A percentile compares a stretch with the other conserved stretches of the same genome.
Conservation (phyloP, 1,140 invertebrate species). For the Macrobrachium nipponense region DNA sequence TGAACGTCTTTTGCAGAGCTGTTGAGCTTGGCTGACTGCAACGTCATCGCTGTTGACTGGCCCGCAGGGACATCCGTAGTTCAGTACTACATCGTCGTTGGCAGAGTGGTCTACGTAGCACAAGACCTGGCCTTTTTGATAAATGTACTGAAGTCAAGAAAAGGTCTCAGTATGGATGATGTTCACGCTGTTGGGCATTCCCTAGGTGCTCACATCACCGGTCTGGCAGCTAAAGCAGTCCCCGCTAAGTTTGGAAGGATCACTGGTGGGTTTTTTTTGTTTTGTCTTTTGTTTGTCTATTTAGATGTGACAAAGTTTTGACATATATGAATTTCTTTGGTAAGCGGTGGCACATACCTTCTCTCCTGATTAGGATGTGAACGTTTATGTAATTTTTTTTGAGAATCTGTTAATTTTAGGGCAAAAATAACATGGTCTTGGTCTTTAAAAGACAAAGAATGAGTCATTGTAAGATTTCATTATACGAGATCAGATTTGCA, state of each 20-base stretch:
- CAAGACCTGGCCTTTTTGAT: slow-evolving; percentile 20
- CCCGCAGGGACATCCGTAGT: slow-evolving; percentile 19
- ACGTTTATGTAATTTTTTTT: too few species aligned
- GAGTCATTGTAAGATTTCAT: too few species aligned
- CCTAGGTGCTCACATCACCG: slow-evolving; percentile 43
- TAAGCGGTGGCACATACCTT: too few species aligned
- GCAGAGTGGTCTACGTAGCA: slow-evolving; percentile 1
- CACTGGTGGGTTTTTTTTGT: slow-evolving; percentile 35
- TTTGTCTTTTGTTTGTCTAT: too few species aligned
- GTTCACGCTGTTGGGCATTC: slow-evolving; percentile 46
- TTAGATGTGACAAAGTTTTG: too few species aligned
- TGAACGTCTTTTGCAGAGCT: slow-evolving; percentile 2
- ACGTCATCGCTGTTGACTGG: slow-evolving; percentile 53
- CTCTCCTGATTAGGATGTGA: too few species aligned
- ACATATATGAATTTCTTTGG: too few species aligned
- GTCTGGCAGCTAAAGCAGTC: slow-evolving; percentile 21
- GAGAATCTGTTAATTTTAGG: too few species aligned
- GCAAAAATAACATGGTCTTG: too few species aligned
- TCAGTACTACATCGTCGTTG: slow-evolving; percentile 33
- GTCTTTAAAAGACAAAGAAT: too few species aligned
- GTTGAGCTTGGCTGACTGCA: slow-evolving; percentile 10
- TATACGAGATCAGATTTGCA: too few species aligned
- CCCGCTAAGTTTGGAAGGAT: slow-evolving; percentile 27
- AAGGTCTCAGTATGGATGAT: slow-evolving; percentile 5
- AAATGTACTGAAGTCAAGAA: background rate